phyloP scores from a whole-genome alignment of 2,888 invertebrate genomes.

The Phengaris alcon region DNA sequence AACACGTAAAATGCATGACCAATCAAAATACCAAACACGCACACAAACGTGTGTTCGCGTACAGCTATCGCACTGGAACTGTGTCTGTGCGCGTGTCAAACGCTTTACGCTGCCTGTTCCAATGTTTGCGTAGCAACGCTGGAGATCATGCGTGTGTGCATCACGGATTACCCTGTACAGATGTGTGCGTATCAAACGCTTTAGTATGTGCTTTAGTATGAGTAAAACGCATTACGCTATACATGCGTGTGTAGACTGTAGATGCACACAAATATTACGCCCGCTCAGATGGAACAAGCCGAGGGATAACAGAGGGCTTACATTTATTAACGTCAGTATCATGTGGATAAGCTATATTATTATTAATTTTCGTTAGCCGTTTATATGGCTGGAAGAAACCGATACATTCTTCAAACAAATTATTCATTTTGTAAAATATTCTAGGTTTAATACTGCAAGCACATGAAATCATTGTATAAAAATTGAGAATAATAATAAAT shows the following conservation, averaged over 20 bases:
- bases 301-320: conserved; percentile 77
- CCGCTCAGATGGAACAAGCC: conserved; percentile 75
- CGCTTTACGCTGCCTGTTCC: conserved; percentile 17
- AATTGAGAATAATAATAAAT: no score
- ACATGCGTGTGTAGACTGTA: conserved; percentile 46
- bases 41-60: conserved; percentile 40
- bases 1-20: conserved; percentile 80
- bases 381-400: neutral
- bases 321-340: conserved; percentile 57
- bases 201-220: conserved; percentile 34
- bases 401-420: no score
- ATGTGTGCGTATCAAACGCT: conserved; percentile 31
- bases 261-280: conserved; percentile 53
- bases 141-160: conserved; percentile 12
- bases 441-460: no score
- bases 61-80: conserved; percentile 29
- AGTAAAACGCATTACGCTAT: conserved; percentile 36
- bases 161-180: conserved; percentile 22
- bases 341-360: conserved; percentile 48
- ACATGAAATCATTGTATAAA: no score
- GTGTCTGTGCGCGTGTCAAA: conserved; percentile 33
- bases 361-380: neutral
- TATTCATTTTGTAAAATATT: no score
- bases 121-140: conserved; percentile 31
- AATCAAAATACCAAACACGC: conserved; percentile 78